A percentile compares a stretch with the other conserved stretches of the same genome.
These are phyloP conservation scores for Propithecus deckenii DNA, from an alignment of 2,797 vertebrate species.

Conservation along the genomic window DNA sequence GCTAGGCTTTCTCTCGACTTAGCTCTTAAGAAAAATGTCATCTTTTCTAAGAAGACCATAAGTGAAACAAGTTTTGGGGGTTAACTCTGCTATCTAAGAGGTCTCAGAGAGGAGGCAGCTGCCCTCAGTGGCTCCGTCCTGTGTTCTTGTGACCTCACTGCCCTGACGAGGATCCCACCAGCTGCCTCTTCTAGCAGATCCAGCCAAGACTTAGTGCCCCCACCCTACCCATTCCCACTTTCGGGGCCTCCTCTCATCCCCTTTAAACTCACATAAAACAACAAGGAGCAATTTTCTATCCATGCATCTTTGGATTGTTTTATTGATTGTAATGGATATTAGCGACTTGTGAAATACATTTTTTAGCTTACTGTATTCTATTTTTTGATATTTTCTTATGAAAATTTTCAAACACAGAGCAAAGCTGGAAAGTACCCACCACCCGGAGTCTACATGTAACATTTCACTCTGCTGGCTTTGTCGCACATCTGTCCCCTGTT, in stretches of 20 bases:
- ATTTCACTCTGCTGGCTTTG: not conserved
- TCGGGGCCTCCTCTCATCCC: not conserved
- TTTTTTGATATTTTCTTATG: not conserved
- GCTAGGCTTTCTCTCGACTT: not conserved
- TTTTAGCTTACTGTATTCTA: not conserved
- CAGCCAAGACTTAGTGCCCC: not conserved
- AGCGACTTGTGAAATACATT: not conserved
- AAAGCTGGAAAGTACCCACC: not conserved
- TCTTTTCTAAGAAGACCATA: not conserved
- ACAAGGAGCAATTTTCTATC: not conserved
- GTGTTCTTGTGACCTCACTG: not conserved
- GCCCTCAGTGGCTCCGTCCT: not conserved
- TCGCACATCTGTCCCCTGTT: not conserved
- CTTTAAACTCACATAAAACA: not conserved
- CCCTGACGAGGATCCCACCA: not conserved
- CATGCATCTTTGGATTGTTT: not conserved
- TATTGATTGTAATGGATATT: not conserved
- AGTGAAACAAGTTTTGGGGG: not conserved
- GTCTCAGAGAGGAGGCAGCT: too few relatives aligned
- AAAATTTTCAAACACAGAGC: not conserved
- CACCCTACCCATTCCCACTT: not conserved
- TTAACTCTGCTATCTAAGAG: not conserved
- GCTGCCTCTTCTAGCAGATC: not conserved
- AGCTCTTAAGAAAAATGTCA: not conserved
- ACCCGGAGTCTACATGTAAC: not conserved